Conservation (phyloP, 2,797 vertebrate species). For the Pteropus rufus region DNA sequence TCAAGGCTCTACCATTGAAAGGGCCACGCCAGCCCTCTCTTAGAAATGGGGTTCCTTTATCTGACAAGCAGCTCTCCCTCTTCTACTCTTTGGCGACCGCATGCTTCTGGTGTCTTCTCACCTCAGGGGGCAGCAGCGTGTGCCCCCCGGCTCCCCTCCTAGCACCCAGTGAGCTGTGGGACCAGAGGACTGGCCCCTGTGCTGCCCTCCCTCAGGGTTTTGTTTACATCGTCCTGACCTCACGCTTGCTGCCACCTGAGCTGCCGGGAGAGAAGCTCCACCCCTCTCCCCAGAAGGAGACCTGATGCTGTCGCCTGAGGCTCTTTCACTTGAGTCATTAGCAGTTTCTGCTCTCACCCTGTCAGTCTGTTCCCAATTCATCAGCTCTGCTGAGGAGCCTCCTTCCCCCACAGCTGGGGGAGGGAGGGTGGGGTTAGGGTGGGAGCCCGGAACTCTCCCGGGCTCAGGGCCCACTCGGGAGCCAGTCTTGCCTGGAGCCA, state of each 20-base stretch:
- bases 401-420: not conserved
- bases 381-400: not conserved
- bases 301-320: slow-evolving; percentile 52
- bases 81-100: not conserved
- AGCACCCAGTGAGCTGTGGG: not conserved
- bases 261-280: not conserved
- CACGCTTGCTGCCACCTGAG: not conserved
- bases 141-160: too few species aligned
- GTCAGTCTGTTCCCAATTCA: slow-evolving; percentile 51
- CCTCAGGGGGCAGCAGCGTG: not conserved
- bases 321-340: slow-evolving; percentile 53
- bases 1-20: not conserved
- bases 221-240: not conserved
- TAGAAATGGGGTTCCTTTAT: not conserved
- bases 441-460: not conserved
- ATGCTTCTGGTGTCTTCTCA: not conserved
- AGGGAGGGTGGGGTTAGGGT: not conserved
- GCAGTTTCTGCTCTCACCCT: slow-evolving; percentile 61
- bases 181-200: not conserved
- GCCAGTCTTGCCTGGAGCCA: not conserved
- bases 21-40: not conserved
- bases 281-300: not conserved
- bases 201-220: not conserved
- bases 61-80: not conserved
- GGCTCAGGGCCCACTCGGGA: not conserved